Conservation (phyloP, 2,797 vertebrate genomes). For the Sebastes taczanowskii region DNA sequence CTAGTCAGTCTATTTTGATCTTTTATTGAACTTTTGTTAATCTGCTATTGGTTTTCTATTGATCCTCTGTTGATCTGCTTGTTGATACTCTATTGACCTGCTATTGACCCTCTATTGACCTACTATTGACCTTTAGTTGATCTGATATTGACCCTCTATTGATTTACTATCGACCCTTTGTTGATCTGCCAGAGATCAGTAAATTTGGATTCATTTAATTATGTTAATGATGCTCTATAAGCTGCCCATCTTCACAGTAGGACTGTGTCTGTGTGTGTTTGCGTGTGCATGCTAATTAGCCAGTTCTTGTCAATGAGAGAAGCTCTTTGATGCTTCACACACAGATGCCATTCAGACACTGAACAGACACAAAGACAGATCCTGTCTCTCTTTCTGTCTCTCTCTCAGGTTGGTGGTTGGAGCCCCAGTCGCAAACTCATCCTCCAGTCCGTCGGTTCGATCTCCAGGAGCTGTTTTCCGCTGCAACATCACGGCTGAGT, state of each 20-base stretch:
- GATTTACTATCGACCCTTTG: too few species aligned
- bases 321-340: slow-evolving; percentile 61
- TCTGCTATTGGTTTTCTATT: neutral
- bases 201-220: neutral
- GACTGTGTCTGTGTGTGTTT: neutral
- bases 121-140: neutral
- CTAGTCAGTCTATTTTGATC: neutral
- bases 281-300: slow-evolving; percentile 56
- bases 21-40: neutral
- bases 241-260: neutral
- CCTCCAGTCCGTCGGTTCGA: slow-evolving; percentile 57
- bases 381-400: slow-evolving; percentile 14
- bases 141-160: neutral
- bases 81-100: neutral
- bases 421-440: slow-evolving; percentile 87
- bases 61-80: neutral
- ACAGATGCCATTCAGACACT: slow-evolving; percentile 56
- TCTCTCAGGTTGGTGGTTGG: slow-evolving; percentile 88
- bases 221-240: neutral
- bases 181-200: neutral
- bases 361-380: slow-evolving; percentile 36
- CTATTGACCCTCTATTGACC: neutral
- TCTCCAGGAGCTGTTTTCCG: slow-evolving; percentile 89
- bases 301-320: slow-evolving; percentile 40
- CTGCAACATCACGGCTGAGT: slow-evolving; percentile 80